Evolutionary conservation across 1,140 invertebrate species (phyloP).

Genomic region (Drosophila rufa): DNA sequence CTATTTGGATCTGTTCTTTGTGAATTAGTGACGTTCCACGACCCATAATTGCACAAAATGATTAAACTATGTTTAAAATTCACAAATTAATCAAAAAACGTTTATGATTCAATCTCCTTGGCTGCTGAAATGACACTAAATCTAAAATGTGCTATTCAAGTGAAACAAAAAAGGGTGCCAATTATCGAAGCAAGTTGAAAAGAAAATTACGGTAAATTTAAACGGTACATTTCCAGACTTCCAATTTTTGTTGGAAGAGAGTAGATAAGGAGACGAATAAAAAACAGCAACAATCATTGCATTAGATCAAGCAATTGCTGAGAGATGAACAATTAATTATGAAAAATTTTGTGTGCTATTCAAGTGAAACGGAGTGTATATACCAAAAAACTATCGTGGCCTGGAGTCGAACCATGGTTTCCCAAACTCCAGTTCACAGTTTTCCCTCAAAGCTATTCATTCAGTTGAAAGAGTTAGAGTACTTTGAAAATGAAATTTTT

Average conservation of each 20-base stretch:
- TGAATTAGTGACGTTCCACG: slow-evolving; percentile 2
- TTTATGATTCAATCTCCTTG: slow-evolving; percentile 13
- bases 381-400: too few relatives aligned
- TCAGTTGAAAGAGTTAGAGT: too few relatives aligned
- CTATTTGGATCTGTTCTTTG: slow-evolving; percentile 16
- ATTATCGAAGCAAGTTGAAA: not conserved
- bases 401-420: too few relatives aligned
- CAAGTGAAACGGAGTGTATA: too few relatives aligned
- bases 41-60: slow-evolving; percentile 10
- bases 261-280: not conserved
- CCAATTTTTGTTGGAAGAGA: not conserved
- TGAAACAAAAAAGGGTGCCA: slow-evolving; percentile 17
- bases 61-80: not conserved
- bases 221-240: not conserved
- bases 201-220: not conserved
- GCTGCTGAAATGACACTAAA: slow-evolving; percentile 14
- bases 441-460: too few relatives aligned
- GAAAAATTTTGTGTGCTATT: too few relatives aligned
- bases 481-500: too few relatives aligned
- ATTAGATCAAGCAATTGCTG: too few relatives aligned
- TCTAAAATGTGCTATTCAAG: slow-evolving; percentile 25
- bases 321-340: too few relatives aligned
- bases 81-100: slow-evolving; percentile 11
- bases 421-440: too few relatives aligned
- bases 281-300: too few relatives aligned